Evolutionary conservation across 2,888 invertebrate species (phyloP).

Genomic region (Ennomos erosarius): DNA sequence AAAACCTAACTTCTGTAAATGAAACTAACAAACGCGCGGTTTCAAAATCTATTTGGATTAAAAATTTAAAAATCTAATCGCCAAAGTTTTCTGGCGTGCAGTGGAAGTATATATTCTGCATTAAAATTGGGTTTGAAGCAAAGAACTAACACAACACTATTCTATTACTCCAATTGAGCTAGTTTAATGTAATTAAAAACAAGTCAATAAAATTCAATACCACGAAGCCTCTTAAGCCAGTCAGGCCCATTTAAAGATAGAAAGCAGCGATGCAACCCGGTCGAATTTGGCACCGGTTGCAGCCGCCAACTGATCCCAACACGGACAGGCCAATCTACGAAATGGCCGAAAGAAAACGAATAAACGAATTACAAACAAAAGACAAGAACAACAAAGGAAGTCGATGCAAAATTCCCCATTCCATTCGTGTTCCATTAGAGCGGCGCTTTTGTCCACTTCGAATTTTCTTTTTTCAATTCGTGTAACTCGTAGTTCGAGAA

Average conservation of each 20-base stretch:
- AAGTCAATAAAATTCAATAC: constrained; percentile 35
- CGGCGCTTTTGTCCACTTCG: constrained; percentile 52
- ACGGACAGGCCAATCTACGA: constrained; percentile 38
- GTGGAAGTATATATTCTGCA: too few species aligned
- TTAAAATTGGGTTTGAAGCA: too few species aligned
- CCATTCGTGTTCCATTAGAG: constrained; percentile 62
- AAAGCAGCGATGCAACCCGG: constrained; percentile 34
- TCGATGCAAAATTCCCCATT: constrained; percentile 55
- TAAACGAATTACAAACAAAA: constrained; percentile 47
- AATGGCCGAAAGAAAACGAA: constrained; percentile 39
- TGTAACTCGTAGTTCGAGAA: constrained; percentile 45
- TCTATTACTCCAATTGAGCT: background rate
- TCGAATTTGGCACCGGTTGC: constrained; percentile 38
- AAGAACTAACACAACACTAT: too few species aligned
- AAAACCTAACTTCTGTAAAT: too few species aligned
- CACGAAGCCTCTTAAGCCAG: constrained; percentile 34
- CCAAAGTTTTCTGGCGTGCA: too few species aligned
- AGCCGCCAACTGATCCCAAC: constrained; percentile 32
- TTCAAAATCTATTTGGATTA: too few species aligned
- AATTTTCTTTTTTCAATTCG: constrained; percentile 42
- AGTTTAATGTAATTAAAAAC: constrained; percentile 14
- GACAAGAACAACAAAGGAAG: constrained; percentile 52
- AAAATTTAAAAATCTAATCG: too few species aligned
- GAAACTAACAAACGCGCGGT: too few species aligned
- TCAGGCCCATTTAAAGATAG: constrained; percentile 31